Base-by-base conservation (phyloP, 2,113 vertebrate genomes). In the Phrynosoma blainvillii region DNA sequence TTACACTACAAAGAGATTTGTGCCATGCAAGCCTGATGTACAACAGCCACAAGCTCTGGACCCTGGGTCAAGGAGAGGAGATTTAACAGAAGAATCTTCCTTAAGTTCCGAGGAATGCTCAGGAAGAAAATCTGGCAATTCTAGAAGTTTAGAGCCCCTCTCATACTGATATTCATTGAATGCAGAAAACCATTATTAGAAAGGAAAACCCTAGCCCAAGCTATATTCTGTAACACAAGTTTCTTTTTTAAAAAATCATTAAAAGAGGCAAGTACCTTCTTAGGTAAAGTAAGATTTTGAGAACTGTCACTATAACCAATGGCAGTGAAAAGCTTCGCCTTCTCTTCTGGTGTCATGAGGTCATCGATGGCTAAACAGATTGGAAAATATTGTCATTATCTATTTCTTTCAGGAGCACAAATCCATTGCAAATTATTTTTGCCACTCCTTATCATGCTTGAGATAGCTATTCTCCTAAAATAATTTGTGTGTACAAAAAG, bases 261-360 rank as follows among this genome's bases (percentile, higher is more conserved):
- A 70, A 79, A 36, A 0, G 9, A 27, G 56, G 20, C 65, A 82
- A 92, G 91, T 92, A 99, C 99, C 96, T 99, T 93, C 92, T 97
- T 98, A 16, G 99, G 99, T 68, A 99, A 91, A 20, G 97, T 87
- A 71, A 98, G 95, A 90, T 98, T 96, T 90, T 97, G 96, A 6
- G 97, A 97, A 91, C 97, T 99, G 78, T 98, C 98, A 71, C 99
- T 99, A 92, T 99, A 99, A 6, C 98, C 99, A 85, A 99, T 99
- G 40, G 99, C 98, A 13, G 98, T 98, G 92, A 98, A 99, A 75
- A 99, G 98, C 62, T 99, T 99, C 0, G 98, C 96, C 89, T 99
- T 99, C 91, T 99, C 99, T 87, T 98, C 98, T 1, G 97, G 89
- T 0, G 98, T 98, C 97, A 99, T 98, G 66, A 99, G 92, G 54